These are phyloP conservation scores for Ganaspis sp. DNA, from an alignment of 1,140 invertebrate species.

Conservation along the genomic window DNA sequence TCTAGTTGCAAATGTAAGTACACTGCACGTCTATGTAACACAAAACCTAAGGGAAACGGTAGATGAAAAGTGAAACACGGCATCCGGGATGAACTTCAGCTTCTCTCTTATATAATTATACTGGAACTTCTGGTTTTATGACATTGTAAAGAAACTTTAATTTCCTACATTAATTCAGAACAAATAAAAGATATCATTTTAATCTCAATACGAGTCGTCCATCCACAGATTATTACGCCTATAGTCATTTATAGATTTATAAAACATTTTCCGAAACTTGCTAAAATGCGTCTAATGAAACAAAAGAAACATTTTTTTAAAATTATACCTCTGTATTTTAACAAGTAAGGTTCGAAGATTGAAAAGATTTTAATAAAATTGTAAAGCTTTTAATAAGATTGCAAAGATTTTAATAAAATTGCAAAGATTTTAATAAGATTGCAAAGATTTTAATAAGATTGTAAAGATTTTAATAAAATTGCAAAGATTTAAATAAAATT, in stretches of 20 bases:
- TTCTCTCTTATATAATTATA: conserved; percentile 24
- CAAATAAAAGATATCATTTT: neutral
- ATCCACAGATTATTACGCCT: neutral
- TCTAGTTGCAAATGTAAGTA: conserved; percentile 20
- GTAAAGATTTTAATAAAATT: no score
- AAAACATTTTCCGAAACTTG: neutral
- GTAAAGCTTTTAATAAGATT: no score
- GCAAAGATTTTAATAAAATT: no score
- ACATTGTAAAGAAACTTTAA: conserved; percentile 18
- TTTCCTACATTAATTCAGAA: conserved; percentile 16
- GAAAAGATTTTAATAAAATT: no score
- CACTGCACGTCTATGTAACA: conserved; percentile 5
- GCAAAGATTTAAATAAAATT: no score
- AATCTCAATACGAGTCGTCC: neutral
- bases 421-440: no score
- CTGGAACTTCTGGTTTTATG: conserved; percentile 19
- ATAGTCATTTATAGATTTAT: neutral
- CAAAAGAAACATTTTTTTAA: no score
- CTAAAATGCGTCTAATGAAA: no score
- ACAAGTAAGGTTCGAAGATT: no score
- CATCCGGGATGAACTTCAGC: conserved; percentile 22
- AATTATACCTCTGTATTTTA: no score
- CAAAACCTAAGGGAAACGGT: conserved; percentile 21
- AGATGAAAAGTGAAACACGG: conserved; percentile 22
- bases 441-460: no score